Conservation (phyloP, 2,113 vertebrate species). For the Oreochromis tanganicae region DNA sequence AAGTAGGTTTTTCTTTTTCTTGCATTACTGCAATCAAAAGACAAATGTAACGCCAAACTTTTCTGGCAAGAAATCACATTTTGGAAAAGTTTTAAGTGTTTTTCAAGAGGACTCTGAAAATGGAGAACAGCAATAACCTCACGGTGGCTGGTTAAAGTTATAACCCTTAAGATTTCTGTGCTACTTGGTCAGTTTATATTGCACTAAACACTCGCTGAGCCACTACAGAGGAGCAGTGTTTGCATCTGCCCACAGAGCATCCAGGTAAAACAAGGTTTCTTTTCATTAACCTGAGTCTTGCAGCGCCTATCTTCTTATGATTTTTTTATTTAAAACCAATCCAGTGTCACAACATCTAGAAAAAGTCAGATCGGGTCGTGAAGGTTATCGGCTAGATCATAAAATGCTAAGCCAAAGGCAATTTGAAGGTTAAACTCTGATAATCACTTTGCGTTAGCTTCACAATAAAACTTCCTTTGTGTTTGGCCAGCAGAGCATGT, state of each 20-base stretch:
- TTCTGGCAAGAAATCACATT: neutral
- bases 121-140: neutral
- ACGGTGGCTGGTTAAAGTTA: neutral
- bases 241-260: neutral
- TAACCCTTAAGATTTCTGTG: neutral
- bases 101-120: neutral
- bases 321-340: neutral
- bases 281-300: neutral
- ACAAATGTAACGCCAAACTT: rapidly evolving
- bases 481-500: neutral
- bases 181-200: neutral
- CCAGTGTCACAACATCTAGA: neutral
- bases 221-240: neutral
- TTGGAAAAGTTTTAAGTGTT: neutral
- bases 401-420: neutral
- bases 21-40: neutral
- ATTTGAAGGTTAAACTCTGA: neutral
- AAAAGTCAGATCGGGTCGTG: neutral
- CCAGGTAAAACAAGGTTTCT: neutral
- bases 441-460: neutral
- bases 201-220: neutral
- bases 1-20: neutral
- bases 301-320: neutral
- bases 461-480: neutral
- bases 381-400: neutral